Evolutionary conservation across 2,888 invertebrate genomes (phyloP).

Genomic region (Tipula vernalis): DNA sequence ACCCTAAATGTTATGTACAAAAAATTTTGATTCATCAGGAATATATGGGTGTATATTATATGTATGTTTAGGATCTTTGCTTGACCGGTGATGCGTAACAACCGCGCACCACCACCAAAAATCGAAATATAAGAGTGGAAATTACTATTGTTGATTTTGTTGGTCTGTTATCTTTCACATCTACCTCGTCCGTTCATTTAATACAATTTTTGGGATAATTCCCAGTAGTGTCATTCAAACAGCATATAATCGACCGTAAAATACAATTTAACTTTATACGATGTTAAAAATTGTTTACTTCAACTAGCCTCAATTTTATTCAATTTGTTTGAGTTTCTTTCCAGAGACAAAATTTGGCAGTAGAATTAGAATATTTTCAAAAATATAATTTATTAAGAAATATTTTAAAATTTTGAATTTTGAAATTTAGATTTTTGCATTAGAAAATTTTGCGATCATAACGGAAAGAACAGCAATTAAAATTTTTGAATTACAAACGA

Average conservation of each 20-base stretch:
- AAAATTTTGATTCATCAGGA: background rate
- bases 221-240: background rate
- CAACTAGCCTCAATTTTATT: no score
- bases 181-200: background rate
- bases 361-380: no score
- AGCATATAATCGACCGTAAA: background rate
- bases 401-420: no score
- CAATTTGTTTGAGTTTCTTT: no score
- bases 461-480: no score
- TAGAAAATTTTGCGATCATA: no score
- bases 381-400: no score
- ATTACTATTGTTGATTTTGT: background rate
- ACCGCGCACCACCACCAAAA: background rate
- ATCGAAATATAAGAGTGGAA: background rate
- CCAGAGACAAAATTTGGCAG: no score
- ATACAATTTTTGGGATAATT: background rate
- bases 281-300: no score
- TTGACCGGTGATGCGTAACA: constrained; percentile 5
- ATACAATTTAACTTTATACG: background rate
- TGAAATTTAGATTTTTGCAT: no score
- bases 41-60: background rate
- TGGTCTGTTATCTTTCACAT: background rate
- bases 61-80: background rate
- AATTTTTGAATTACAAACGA: no score
- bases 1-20: background rate